Percentiles rank a stretch among this genome's conserved stretches.
phyloP scores from a whole-genome alignment of 2,113 vertebrate species.

The Columba janthina region DNA sequence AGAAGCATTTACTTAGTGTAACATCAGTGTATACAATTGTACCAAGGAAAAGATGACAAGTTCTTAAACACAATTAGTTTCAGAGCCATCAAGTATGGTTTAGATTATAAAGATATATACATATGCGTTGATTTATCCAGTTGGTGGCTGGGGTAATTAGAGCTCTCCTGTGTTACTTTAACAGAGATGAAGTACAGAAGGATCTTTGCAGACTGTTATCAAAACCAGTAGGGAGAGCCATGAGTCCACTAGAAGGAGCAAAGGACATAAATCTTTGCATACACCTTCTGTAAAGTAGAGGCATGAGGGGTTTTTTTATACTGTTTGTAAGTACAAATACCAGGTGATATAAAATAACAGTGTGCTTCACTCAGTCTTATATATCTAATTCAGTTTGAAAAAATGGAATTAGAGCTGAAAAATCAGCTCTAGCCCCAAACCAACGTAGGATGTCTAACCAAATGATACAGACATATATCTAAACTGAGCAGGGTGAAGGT shows the following conservation, averaged over 20 bases:
- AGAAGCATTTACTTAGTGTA: not conserved
- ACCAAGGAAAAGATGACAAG: not conserved
- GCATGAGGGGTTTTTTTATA: not conserved
- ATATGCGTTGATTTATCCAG: not conserved
- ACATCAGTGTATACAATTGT: not conserved
- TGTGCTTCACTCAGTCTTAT: not conserved
- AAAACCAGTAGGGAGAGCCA: conserved; percentile 59
- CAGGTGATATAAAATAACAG: not conserved
- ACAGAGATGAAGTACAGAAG: not conserved
- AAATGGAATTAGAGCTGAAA: not conserved
- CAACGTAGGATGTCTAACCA: not conserved
- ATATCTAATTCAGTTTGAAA: not conserved
- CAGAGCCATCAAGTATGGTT: not conserved
- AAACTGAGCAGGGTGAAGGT: not conserved
- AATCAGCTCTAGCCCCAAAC: not conserved
- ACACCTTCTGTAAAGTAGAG: not conserved
- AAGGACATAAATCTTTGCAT: conserved; percentile 14
- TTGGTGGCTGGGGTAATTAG: not conserved
- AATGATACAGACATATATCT: not conserved
- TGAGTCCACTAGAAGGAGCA: conserved; percentile 50
- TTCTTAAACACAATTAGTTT: not conserved
- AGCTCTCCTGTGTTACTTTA: not conserved
- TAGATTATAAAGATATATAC: not conserved
- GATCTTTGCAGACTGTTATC: conserved; percentile 37
- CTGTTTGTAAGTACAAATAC: not conserved